Evolutionary conservation across 1,140 invertebrate genomes (phyloP).

Genomic region (Lethocerus indicus): DNA sequence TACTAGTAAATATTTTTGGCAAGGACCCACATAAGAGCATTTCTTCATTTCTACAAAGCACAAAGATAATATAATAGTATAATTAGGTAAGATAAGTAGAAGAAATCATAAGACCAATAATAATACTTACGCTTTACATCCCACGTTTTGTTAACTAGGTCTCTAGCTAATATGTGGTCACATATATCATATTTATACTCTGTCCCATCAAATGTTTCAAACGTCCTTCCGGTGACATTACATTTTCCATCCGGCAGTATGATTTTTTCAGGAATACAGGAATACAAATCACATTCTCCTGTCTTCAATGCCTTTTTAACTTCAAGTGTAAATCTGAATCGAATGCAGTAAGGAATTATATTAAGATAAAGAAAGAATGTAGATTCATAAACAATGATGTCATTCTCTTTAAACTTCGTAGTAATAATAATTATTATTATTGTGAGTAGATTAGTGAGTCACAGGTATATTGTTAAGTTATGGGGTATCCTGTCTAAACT

Average conservation of each 20-base stretch:
- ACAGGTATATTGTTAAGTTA: too few relatives aligned
- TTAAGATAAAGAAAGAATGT: too few relatives aligned
- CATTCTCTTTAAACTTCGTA: too few relatives aligned
- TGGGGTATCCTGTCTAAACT: too few relatives aligned
- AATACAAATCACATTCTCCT: slow-evolving; percentile 30
- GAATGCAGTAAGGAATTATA: too few relatives aligned
- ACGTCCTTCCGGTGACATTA: slow-evolving; percentile 50
- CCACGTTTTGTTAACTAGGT: slow-evolving; percentile 43
- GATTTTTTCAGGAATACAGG: slow-evolving; percentile 33
- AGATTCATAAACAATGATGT: too few relatives aligned
- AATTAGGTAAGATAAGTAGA: too few relatives aligned
- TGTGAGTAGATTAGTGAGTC: too few relatives aligned
- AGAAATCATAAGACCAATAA: background rate
- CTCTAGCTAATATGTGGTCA: slow-evolving; percentile 54
- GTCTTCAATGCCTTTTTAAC: slow-evolving; percentile 2
- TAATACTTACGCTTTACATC: slow-evolving; percentile 36
- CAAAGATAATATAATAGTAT: too few relatives aligned
- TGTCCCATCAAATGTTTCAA: slow-evolving; percentile 60
- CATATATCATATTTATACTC: slow-evolving; percentile 64
- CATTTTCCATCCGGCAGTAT: slow-evolving; percentile 42
- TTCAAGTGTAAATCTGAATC: too few relatives aligned
- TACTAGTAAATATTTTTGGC: slow-evolving; percentile 37
- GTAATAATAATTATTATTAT: too few relatives aligned
- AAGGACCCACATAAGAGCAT: slow-evolving; percentile 31
- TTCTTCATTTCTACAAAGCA: slow-evolving; percentile 45